These are phyloP conservation scores for Sebastes itinus DNA, from an alignment of 2,797 vertebrate genomes.

Conservation along the genomic window DNA sequence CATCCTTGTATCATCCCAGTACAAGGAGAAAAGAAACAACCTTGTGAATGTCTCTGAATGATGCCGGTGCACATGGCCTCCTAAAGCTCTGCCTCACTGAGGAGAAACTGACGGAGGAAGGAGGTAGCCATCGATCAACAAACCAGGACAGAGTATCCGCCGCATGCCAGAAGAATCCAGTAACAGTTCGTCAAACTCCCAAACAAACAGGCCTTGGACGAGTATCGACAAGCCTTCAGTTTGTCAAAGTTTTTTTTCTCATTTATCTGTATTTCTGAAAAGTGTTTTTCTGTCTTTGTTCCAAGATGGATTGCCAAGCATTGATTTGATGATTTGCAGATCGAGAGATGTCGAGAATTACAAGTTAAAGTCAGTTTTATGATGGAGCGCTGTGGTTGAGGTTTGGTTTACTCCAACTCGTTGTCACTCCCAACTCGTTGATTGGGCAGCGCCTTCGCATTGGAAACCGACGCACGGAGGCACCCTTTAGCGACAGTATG, in stretches of 20 bases:
- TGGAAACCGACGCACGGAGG: too few relatives aligned
- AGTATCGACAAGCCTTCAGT: not conserved
- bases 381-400: too few relatives aligned
- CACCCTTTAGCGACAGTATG: too few relatives aligned
- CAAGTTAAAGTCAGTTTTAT: not conserved
- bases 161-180: not conserved
- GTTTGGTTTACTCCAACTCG: too few relatives aligned
- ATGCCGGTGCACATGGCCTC: not conserved
- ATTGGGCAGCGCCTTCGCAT: accelerated
- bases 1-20: not conserved
- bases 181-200: not conserved
- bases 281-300: not conserved
- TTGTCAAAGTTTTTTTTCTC: not conserved
- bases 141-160: not conserved
- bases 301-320: not conserved
- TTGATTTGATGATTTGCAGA: not conserved
- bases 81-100: not conserved
- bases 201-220: not conserved
- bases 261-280: not conserved
- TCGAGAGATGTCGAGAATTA: not conserved
- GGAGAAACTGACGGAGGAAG: not conserved
- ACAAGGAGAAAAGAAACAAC: not conserved
- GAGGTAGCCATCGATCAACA: not conserved
- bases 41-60: not conserved
- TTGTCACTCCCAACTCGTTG: too few relatives aligned